These are phyloP conservation scores for Simalia tracyae DNA, from an alignment of 2,797 vertebrate genomes.

Conservation along the genomic window DNA sequence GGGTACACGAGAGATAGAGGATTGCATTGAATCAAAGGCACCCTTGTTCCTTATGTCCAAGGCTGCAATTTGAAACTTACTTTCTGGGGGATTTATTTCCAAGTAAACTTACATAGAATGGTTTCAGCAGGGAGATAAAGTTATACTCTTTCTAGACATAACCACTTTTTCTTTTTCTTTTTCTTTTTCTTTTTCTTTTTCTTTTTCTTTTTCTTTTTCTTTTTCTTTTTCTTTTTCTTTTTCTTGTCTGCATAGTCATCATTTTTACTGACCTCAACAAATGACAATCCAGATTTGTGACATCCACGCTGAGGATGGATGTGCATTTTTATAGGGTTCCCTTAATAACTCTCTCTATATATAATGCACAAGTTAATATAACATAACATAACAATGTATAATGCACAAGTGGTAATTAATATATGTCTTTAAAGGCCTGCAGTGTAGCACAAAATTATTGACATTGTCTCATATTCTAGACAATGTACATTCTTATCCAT, in stretches of 20 bases:
- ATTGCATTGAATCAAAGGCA: background rate
- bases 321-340: background rate
- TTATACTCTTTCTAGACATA: too few relatives aligned
- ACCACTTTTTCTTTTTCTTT: too few relatives aligned
- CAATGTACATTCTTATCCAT: background rate
- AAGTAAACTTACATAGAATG: background rate
- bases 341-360: background rate
- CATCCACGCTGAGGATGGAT: background rate
- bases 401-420: background rate
- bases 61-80: background rate
- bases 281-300: background rate
- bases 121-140: background rate
- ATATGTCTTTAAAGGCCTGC: background rate
- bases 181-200: background rate
- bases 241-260: background rate
- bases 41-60: background rate
- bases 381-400: background rate
- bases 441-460: background rate
- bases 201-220: background rate
- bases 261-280: background rate
- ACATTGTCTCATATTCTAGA: background rate
- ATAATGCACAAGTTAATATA: background rate
- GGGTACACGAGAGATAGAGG: background rate
- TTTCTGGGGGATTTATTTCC: background rate
- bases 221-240: background rate